Base-by-base conservation (phyloP, 2,113 vertebrate species). In the Stomatorhinus ivindoensis region DNA sequence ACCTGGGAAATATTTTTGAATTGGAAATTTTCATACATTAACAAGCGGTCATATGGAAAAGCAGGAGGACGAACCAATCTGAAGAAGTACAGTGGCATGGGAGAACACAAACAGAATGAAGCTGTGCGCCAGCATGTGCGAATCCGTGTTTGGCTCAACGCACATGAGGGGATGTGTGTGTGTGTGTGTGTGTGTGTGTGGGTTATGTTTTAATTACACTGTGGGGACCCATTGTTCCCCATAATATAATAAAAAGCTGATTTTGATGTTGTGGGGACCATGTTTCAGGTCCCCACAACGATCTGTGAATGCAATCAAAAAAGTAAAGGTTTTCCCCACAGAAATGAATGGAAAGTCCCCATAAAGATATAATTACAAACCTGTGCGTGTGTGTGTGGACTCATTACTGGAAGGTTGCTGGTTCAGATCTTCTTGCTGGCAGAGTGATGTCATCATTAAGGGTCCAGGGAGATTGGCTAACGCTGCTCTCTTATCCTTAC, bases 1-100 rank as follows among this genome's bases (percentile, higher is more conserved):
- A 21, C 86, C 86, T 91, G 44, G 46, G 89, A 39, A 84, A 82
- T 73, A 91, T 58, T 58, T 58, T 87, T 73, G 90, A 88, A 92
- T 91, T 83, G 27, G 73, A 89, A 89, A 91, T 87, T 80, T 80
- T 90, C 47, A 88, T 86, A 88, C 90, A 91, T 89, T 88, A 88
- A 50, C 73, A 87, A 86, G 48, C 87, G 58, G 61, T 86, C 48
- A 89, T 89, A 90, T 48, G 90, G 88, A 87, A 86, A 91, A 84
- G 61, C 86, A 89, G 88, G 90, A 91, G 55, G 55, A 87, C 10
- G 39, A 90, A 90, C 89, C 90, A 91, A 92, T 87, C 44, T 82
- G 88, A 82, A 90, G 88, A 90, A 89, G 89, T 87, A 90, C 53
- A 83, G 46, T 85, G 27, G 48, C 48, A 24, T 73, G n/a, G 7